phyloP scores from a whole-genome alignment of 2,888 invertebrate species.

The Sepioteuthis lessoniana region DNA sequence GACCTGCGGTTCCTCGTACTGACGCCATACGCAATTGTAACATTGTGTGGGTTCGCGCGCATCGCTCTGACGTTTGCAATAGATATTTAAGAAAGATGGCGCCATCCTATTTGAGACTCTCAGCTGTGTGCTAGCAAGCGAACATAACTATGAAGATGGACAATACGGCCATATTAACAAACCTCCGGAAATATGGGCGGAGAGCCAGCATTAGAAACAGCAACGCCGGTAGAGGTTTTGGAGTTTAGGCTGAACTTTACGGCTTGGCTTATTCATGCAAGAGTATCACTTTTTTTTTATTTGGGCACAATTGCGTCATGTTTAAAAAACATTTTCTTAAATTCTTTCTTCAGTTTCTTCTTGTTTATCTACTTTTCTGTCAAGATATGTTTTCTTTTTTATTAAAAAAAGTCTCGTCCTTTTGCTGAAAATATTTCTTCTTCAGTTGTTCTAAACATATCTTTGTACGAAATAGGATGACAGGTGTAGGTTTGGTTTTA shows the following conservation, averaged over 20 bases:
- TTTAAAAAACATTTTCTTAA: neutral
- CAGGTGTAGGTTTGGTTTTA: too few relatives aligned
- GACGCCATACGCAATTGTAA: neutral
- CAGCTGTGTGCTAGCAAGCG: neutral
- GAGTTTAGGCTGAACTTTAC: neutral
- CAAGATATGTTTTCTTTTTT: too few relatives aligned
- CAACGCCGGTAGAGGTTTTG: neutral
- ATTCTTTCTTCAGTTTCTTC: neutral
- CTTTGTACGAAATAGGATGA: too few relatives aligned
- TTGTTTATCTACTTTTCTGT: neutral
- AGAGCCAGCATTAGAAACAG: neutral
- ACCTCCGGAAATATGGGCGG: neutral
- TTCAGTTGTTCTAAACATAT: too few relatives aligned
- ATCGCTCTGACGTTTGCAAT: neutral
- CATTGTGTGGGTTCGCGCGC: neutral
- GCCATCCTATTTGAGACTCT: neutral
- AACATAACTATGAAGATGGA: neutral
- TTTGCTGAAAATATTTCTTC: too few relatives aligned
- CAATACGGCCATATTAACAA: neutral
- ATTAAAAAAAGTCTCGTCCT: too few relatives aligned
- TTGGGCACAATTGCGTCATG: neutral
- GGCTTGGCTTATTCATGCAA: neutral
- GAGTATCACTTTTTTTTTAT: neutral
- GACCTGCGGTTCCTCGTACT: neutral
- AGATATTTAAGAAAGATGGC: neutral